phyloP scores from a whole-genome alignment of 2,113 vertebrate species.

The Leucopsar rothschildi region DNA sequence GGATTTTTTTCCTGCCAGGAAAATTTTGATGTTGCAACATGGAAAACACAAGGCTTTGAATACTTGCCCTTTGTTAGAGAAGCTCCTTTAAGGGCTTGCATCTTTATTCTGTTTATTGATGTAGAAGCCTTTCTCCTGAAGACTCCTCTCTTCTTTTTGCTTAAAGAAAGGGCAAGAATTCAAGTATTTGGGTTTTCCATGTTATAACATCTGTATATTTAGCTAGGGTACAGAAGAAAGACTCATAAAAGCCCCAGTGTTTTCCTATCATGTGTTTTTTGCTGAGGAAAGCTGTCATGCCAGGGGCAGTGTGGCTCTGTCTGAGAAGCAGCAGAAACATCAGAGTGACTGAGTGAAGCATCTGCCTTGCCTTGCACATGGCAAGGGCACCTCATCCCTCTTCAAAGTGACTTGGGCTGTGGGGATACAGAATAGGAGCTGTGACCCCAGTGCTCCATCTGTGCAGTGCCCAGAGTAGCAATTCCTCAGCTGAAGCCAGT shows the following conservation, averaged over 20 bases:
- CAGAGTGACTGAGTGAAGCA: neutral
- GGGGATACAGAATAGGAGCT: neutral
- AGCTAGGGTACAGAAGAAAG: neutral
- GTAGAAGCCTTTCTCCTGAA: constrained; percentile 17
- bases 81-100: neutral
- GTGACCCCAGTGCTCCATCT: neutral
- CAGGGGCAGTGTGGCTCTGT: neutral
- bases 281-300: neutral
- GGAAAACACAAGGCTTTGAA: constrained; percentile 46
- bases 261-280: neutral
- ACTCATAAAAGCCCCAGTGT: constrained; percentile 25
- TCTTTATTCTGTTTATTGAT: constrained; percentile 35
- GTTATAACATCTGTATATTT: constrained; percentile 53
- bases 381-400: neutral
- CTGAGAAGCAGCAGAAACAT: neutral
- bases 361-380: accelerated
- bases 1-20: constrained; percentile 57
- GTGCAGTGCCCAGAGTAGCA: neutral
- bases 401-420: neutral
- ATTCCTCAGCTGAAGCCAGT: neutral
- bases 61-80: constrained; percentile 44
- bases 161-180: constrained; percentile 37
- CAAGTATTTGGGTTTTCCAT: constrained; percentile 16
- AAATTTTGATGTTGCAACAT: constrained; percentile 55
- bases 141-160: neutral